Evolutionary conservation across 2,888 invertebrate genomes (phyloP).

Genomic region (Siphonodentalium dalli): DNA sequence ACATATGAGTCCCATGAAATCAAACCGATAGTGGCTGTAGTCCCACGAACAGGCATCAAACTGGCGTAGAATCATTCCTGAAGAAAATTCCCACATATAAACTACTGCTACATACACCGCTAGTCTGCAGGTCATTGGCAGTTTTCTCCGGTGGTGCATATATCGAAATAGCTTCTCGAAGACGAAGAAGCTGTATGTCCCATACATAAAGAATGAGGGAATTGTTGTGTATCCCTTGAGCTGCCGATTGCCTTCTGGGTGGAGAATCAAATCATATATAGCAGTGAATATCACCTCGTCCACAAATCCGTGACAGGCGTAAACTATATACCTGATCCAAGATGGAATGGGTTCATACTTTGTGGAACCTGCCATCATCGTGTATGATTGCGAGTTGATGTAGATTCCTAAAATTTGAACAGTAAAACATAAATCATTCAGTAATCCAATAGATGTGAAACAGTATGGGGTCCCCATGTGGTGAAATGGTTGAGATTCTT

Average conservation of each 20-base stretch:
- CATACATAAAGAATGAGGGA: conserved; percentile 67
- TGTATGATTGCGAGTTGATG: too few species aligned
- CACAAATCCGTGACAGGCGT: conserved; percentile 67
- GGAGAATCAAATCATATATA: conserved; percentile 63
- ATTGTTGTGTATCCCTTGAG: conserved; percentile 65
- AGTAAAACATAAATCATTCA: too few species aligned
- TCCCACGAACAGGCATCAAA: conserved; percentile 68
- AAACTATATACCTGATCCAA: conserved; percentile 63
- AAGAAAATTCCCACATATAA: conserved; percentile 66
- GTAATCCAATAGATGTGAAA: too few species aligned
- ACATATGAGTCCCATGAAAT: conserved; percentile 67
- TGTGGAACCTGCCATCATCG: too few species aligned
- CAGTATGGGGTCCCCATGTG: too few species aligned
- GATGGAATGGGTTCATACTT: conserved; percentile 48
- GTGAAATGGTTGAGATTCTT: too few species aligned
- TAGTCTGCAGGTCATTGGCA: conserved; percentile 59
- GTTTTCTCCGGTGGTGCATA: conserved; percentile 39
- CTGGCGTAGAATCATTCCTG: conserved; percentile 63
- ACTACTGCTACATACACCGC: conserved; percentile 57
- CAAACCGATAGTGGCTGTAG: conserved; percentile 65
- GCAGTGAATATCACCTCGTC: conserved; percentile 67
- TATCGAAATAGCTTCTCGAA: conserved; percentile 54
- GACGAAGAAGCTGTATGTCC: conserved; percentile 63
- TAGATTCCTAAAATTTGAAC: too few species aligned
- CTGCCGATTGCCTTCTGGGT: conserved; percentile 38